Percentiles rank a stretch among this genome's conserved stretches.
Evolutionary conservation across 2,888 invertebrate genomes (phyloP).

Genomic region (Caenorhabditis doughertyi): DNA sequence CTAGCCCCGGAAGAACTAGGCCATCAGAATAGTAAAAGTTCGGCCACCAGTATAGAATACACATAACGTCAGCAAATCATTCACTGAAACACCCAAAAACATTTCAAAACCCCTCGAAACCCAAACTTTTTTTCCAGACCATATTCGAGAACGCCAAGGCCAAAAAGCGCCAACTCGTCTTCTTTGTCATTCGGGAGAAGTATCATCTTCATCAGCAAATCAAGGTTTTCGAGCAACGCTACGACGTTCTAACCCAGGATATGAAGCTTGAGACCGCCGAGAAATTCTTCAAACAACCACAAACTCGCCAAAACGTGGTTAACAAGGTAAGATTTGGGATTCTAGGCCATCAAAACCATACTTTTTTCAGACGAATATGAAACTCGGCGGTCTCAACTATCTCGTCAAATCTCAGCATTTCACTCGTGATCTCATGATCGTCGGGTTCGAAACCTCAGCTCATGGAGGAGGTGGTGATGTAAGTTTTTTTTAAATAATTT

Average conservation of each 20-base stretch:
- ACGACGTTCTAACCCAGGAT: conserved; percentile 8
- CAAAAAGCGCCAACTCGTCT: not conserved
- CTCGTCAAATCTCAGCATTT: not conserved
- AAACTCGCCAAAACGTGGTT: conserved; percentile 3
- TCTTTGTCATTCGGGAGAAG: not conserved
- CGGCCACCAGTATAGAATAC: no score
- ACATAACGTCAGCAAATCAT: no score
- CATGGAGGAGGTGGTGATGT: not conserved
- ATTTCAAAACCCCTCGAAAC: no score
- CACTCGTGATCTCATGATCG: not conserved
- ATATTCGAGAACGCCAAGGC: not conserved
- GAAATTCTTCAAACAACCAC: not conserved
- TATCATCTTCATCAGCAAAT: not conserved
- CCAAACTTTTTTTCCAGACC: not conserved
- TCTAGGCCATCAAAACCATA: no score
- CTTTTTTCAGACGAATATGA: conserved; percentile 52
- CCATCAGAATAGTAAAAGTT: no score
- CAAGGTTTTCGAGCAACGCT: not conserved
- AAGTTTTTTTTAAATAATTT: not conserved
- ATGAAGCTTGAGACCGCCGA: not conserved
- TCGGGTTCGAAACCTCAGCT: conserved; percentile 44
- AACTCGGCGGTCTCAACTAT: conserved; percentile 57
- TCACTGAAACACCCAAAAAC: no score
- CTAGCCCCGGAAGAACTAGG: no score
- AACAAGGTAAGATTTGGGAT: not conserved